A percentile compares a stretch with the other conserved stretches of the same genome.
Conservation (phyloP, 2,113 vertebrate genomes). For the Myxocyprinus asiaticus region DNA sequence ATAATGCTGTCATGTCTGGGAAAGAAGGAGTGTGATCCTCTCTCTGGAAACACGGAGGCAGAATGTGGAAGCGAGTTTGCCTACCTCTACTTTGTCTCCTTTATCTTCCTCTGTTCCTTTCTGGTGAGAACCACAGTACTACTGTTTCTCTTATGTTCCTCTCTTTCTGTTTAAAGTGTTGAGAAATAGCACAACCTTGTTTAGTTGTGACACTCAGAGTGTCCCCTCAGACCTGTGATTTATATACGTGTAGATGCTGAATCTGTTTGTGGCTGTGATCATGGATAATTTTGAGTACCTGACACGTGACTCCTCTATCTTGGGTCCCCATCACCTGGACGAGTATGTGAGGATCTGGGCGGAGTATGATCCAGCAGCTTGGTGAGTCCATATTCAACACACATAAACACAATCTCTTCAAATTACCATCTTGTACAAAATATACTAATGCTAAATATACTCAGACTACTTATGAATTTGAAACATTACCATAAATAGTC, state of each 20-base stretch:
- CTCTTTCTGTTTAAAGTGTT: neutral
- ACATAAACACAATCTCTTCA: conserved; percentile 19
- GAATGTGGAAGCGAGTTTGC: conserved; percentile 94
- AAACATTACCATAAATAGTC: too few species aligned
- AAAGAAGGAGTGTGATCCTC: conserved; percentile 80
- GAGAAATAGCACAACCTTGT: neutral
- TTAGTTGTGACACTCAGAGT: too few species aligned
- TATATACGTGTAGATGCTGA: conserved; percentile 85
- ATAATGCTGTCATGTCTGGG: conserved; percentile 96
- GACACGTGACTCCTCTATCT: conserved; percentile 96
- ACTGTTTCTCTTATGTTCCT: neutral
- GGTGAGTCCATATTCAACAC: conserved; percentile 79
- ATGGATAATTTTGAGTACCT: conserved; percentile 99
- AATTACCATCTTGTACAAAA: neutral
- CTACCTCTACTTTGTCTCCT: conserved; percentile 98
- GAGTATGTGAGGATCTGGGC: conserved; percentile 99
- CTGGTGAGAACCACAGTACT: conserved; percentile 79
- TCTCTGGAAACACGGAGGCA: conserved; percentile 77
- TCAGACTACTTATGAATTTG: neutral
- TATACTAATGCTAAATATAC: conserved; percentile 3
- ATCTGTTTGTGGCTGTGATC: conserved; percentile 98
- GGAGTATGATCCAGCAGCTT: conserved; percentile 97
- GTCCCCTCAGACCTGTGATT: neutral
- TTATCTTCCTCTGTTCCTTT: conserved; percentile 99
- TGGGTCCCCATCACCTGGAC: conserved; percentile 97